A percentile compares a stretch with the other conserved stretches of the same genome.
phyloP scores from a whole-genome alignment of 2,113 vertebrate genomes.

The Xenus cinereus region DNA sequence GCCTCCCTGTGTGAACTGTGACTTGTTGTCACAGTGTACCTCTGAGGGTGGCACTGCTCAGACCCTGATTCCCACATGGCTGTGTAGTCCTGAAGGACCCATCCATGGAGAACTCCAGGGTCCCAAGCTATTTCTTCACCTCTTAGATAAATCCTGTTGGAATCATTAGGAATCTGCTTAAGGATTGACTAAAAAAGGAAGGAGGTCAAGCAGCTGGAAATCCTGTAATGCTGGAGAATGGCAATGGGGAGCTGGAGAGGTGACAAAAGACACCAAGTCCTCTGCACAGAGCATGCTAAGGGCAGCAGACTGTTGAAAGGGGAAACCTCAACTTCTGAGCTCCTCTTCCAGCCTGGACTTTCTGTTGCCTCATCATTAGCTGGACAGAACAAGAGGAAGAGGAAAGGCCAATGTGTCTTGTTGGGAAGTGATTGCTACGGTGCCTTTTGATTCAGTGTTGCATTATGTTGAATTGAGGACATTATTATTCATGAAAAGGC shows the following conservation, averaged over 20 bases:
- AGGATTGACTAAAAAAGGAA: neutral
- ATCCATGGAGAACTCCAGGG: neutral
- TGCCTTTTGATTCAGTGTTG: conserved; percentile 49
- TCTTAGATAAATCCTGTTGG: neutral
- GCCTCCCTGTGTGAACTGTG: neutral
- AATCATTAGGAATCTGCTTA: neutral
- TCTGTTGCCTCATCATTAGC: neutral
- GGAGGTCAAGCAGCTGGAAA: neutral
- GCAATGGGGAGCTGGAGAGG: neutral
- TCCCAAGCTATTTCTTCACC: neutral
- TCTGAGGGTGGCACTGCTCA: neutral
- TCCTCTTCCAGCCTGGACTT: neutral
- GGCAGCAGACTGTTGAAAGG: neutral
- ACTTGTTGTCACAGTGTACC: neutral
- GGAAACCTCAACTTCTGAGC: neutral
- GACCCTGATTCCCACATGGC: neutral
- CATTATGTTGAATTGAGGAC: conserved; percentile 54
- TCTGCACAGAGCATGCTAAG: neutral
- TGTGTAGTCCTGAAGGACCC: neutral
- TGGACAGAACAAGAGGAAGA: neutral
- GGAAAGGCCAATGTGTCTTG: neutral
- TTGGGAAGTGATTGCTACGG: conserved; percentile 13
- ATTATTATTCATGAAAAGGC: conserved; percentile 74
- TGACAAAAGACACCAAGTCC: neutral
- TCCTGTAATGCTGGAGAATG: neutral